Evolutionary conservation across 2,113 vertebrate species (phyloP), one percentile per base, ranked within the genome.

Genomic region (Stegastes partitus): DNA sequence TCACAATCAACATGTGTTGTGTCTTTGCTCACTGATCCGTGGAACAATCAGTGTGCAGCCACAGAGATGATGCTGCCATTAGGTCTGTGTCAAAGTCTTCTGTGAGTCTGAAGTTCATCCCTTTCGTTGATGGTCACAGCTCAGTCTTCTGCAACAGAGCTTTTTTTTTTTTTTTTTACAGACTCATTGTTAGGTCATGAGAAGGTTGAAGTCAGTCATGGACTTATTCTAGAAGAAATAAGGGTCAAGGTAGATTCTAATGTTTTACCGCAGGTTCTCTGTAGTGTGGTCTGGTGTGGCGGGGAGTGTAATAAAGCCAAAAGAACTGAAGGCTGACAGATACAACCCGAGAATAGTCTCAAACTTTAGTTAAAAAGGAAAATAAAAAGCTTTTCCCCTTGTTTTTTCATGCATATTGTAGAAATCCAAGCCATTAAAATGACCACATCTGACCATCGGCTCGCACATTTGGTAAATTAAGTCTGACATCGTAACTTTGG

Each of bases 71-170:
- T 22, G 25, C 61, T 56, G 72, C 72, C 67, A 63, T 72, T 68
- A 47, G 5, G 34, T 66, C 28, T 44, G 26, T 58, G 39, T 70
- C 70, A 49, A 56, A 55, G 51, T 81, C 25, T 10, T 65, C 2
- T 39, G 25, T 65, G 56, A 54, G 26, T 65, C 22, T 67, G 34
- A 58, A 28, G 50, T 63, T 50, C 6, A 44, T 50, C 51, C 18
- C 21, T 75, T 45, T 65, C 47, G 65, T 64, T 75, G 68, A 75
- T 49, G 26, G 66, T 54, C 67, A 51, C 34, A 42, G 37, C 34
- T 82, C 65, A 44, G 26, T 79, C 55, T 79, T 75, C 66, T 67
- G 64, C 51, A 77, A 47, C 58, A 61, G 28, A 65, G 64, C 67
- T 69, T 76, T 34, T 34, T 34, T 34, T 34, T 34, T n/a, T n/a